Evolutionary conservation across 2,888 invertebrate genomes (phyloP), one percentile per base, ranked within the genome.

Genomic region (Spodoptera littoralis): DNA sequence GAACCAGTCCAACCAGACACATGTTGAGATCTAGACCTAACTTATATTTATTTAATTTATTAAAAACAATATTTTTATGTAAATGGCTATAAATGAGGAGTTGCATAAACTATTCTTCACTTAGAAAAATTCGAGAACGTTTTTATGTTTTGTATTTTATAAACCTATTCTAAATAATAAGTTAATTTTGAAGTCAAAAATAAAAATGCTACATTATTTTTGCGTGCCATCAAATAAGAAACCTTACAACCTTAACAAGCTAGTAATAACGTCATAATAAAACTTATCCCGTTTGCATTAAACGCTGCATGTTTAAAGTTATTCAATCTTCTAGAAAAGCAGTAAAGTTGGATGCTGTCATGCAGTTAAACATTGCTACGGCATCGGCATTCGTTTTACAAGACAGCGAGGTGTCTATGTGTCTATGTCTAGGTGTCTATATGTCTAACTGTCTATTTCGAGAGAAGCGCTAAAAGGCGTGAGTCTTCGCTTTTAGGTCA

Each of bases 401-500:
- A 78, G 78, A 74, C 77, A 70, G 70, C 75, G 59, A 75, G 83
- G 87, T 85, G 88, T 9, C 36, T 36, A 36, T 6, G 8, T 36
- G 36, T 36, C 30, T 36, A 36, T 36, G 8, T 4, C 30, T 36
- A 36, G 4, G 30, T 9, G 30, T 27, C 27, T 27, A 36, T 8
- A 6, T 36, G 30, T 36, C 36, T 36, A 75, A 82, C 87, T 85
- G 88, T 91, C 90, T 92, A 92, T 91, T 92, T 89, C 88, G 84
- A 83, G 82, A 85, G 84, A 70, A 80, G 83, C 85, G 88, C 84
- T 89, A 87, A 90, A 91, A 89, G 87, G 84, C 86, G 82, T 78
- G 77, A 83, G 85, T 83, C 85, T 77, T 55, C 46, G 88, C 88
- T 92, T 92, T 89, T 91, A 92, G 91, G 90, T 90, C 91, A 89